These are phyloP conservation scores for Brachypodius melanocephalos DNA, from an alignment of 2,113 vertebrate genomes.

Conservation along the genomic window DNA sequence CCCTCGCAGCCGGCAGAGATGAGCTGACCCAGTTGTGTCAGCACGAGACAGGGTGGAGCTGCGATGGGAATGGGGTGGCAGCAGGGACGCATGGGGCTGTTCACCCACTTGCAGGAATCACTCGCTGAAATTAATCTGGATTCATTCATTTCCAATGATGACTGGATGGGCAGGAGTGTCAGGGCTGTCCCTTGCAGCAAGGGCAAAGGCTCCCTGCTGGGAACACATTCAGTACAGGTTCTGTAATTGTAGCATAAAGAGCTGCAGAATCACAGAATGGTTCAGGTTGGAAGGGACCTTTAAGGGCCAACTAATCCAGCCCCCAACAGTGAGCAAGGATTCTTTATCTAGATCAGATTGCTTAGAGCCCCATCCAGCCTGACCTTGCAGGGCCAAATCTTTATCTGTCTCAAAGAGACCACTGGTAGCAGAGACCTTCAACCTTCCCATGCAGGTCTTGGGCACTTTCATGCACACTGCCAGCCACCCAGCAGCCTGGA, in stretches of 20 bases:
- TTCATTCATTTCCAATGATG: neutral
- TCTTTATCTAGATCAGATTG: neutral
- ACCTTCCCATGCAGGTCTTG: fast-evolving
- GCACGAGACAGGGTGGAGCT: fast-evolving
- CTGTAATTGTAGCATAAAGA: neutral
- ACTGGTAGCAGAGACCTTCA: neutral
- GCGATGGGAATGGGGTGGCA: neutral
- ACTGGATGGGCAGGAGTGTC: neutral
- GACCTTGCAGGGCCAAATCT: neutral
- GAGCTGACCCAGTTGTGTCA: conserved; percentile 56
- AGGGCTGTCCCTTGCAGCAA: neutral
- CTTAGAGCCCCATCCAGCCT: neutral
- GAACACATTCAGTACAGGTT: neutral
- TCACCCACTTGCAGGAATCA: neutral
- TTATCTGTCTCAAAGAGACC: neutral
- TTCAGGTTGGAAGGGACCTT: neutral
- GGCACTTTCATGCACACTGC: fast-evolving
- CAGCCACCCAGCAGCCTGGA: neutral
- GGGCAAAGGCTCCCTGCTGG: neutral
- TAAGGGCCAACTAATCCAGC: neutral
- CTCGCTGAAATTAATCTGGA: neutral
- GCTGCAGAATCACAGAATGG: neutral
- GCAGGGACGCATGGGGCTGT: fast-evolving
- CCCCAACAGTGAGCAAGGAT: neutral
- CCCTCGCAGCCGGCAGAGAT: fast-evolving